These are phyloP conservation scores for Sinocyclocheilus maitianheensis DNA, from an alignment of 2,113 vertebrate genomes.

Conservation along the genomic window DNA sequence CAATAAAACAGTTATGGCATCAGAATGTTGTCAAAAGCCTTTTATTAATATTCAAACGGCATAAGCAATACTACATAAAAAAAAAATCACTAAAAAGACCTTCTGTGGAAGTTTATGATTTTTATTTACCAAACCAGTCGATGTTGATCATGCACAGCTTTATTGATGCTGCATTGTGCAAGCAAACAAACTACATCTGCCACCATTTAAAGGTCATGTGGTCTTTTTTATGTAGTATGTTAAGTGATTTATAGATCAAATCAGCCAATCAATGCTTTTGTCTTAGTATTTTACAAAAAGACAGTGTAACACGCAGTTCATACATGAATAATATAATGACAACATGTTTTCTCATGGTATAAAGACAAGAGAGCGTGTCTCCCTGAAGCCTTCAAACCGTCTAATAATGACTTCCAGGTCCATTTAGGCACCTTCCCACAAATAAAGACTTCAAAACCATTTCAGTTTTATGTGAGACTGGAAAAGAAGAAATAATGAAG, in stretches of 20 bases:
- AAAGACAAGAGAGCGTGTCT: slow-evolving; percentile 4
- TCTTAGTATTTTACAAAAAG: slow-evolving; percentile 19
- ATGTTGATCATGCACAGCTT: slow-evolving; percentile 41
- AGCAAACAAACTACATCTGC: slow-evolving; percentile 21
- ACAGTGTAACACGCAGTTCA: slow-evolving; percentile 14
- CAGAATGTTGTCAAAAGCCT: neutral
- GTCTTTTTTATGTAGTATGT: neutral
- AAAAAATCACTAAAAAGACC: neutral
- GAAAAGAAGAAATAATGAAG: slow-evolving; percentile 24
- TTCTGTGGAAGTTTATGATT: neutral
- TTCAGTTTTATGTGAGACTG: slow-evolving; percentile 59
- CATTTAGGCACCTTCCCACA: neutral
- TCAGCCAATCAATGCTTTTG: neutral
- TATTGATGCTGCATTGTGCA: slow-evolving; percentile 40
- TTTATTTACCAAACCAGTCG: neutral
- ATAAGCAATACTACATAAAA: neutral
- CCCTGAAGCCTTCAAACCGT: neutral
- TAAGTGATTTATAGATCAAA: neutral
- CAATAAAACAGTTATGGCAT: neutral
- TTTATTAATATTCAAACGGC: neutral
- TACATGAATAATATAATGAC: slow-evolving; percentile 19
- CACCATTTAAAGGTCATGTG: neutral
- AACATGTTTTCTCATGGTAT: neutral
- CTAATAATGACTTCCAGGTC: slow-evolving; percentile 15
- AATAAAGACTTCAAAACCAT: neutral